Evolutionary conservation across 2,113 vertebrate genomes (phyloP).

Genomic region (Tinamus guttatus): DNA sequence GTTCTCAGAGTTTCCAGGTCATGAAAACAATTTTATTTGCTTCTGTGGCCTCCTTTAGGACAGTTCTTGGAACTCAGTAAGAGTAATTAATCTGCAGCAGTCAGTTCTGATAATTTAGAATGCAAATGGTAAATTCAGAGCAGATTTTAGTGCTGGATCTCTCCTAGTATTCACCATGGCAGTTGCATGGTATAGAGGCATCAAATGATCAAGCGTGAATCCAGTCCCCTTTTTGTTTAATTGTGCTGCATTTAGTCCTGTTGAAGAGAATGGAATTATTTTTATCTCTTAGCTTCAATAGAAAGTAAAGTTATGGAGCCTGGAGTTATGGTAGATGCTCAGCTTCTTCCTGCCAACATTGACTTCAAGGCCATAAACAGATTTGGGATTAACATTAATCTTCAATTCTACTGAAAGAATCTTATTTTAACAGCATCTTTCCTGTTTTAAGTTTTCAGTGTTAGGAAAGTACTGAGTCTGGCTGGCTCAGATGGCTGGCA

Average conservation of each 20-base stretch:
- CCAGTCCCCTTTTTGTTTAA: not conserved
- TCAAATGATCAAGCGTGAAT: not conserved
- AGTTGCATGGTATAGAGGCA: not conserved
- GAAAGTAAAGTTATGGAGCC: not conserved
- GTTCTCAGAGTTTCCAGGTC: not conserved
- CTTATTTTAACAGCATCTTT: not conserved
- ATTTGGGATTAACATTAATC: not conserved
- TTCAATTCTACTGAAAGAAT: not conserved
- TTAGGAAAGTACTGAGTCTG: not conserved
- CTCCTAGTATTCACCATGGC: not conserved
- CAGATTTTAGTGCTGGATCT: not conserved
- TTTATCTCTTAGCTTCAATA: not conserved
- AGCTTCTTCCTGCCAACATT: not conserved
- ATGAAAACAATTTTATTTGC: not conserved
- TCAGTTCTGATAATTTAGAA: not conserved
- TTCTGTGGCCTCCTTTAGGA: not conserved
- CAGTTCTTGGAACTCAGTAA: not conserved
- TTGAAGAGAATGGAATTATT: not conserved
- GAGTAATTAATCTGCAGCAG: accelerated
- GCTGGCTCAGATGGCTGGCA: not conserved
- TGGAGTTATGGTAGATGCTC: not conserved
- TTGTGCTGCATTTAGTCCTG: not conserved
- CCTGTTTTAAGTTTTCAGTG: not conserved
- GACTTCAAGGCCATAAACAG: not conserved
- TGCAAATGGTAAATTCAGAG: not conserved